Percentiles rank a stretch among this genome's conserved stretches.
These are phyloP conservation scores for Drosophila diplacantha DNA, from an alignment of 2,888 invertebrate species.

Conservation along the genomic window DNA sequence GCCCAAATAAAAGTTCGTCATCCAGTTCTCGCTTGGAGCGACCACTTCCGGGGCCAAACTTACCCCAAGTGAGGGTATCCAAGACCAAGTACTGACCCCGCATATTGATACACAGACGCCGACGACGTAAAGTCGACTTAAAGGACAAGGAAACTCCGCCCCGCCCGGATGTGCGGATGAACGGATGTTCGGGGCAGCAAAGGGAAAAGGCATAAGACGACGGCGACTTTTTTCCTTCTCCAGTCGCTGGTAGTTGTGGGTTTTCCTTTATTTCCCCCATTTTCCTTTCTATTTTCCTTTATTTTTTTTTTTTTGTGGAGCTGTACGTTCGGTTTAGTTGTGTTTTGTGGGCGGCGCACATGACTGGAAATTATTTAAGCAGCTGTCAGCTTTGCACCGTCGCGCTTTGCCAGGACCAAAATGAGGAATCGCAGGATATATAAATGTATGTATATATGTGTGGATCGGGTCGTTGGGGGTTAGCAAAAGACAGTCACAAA, in stretches of 20 bases:
- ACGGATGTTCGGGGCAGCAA: constrained; percentile 23
- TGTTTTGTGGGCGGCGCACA: constrained; percentile 54
- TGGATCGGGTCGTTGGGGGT: constrained; percentile 18
- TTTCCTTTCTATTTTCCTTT: constrained; percentile 9
- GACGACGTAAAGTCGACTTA: constrained; percentile 49
- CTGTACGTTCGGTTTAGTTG: constrained; percentile 47
- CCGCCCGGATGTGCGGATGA: constrained; percentile 22
- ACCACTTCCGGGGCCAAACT: constrained; percentile 7
- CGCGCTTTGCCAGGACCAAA: constrained; percentile 43
- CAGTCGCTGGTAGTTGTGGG: constrained; percentile 9
- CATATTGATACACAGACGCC: constrained; percentile 42
- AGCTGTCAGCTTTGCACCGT: constrained; percentile 52
- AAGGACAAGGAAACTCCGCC: constrained; percentile 37
- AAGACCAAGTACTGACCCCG: constrained; percentile 37
- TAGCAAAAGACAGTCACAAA: constrained; percentile 45
- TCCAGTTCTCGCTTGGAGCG: neutral
- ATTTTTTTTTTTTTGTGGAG: neutral
- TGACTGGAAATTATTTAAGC: constrained; percentile 56
- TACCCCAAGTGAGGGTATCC: constrained; percentile 22
- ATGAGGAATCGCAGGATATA: constrained; percentile 35
- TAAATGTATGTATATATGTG: neutral
- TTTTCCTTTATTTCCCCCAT: constrained; percentile 23
- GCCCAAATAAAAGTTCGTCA: neutral
- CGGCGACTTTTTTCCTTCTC: constrained; percentile 22
- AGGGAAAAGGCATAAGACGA: constrained; percentile 35